These are phyloP conservation scores for Strix occidentalis DNA, from an alignment of 2,797 vertebrate species.

Conservation along the genomic window DNA sequence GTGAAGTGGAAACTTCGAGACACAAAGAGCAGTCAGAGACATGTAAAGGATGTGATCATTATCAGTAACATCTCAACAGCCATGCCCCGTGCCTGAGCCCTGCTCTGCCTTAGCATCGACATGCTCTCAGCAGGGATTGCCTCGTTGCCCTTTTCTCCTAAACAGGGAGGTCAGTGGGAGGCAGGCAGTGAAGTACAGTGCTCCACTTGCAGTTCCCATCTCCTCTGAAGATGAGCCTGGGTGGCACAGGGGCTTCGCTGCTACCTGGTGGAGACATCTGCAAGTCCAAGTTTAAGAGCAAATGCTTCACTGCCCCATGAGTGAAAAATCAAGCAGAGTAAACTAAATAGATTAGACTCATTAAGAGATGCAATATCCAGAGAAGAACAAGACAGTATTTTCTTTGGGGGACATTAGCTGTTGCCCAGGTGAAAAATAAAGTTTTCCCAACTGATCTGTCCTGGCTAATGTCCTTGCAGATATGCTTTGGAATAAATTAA, in stretches of 20 bases:
- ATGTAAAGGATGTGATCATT: not conserved
- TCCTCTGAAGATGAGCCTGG: not conserved
- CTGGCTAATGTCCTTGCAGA: conserved; percentile 12
- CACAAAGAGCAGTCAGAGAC: not conserved
- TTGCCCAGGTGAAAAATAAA: conserved; percentile 35
- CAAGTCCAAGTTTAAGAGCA: not conserved
- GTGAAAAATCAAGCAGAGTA: not conserved
- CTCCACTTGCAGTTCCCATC: not conserved
- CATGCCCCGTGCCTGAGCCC: fast-evolving
- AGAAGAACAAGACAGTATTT: not conserved
- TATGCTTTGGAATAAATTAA: not conserved
- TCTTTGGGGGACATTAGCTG: not conserved
- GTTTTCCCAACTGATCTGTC: not conserved
- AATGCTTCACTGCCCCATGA: not conserved
- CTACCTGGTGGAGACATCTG: not conserved
- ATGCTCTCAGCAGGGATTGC: not conserved
- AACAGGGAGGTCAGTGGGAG: not conserved
- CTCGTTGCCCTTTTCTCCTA: not conserved
- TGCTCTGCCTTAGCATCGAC: not conserved
- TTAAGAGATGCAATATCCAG: conserved; percentile 7
- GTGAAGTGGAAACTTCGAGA: not conserved
- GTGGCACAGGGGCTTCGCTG: not conserved
- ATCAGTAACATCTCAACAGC: fast-evolving
- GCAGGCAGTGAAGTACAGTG: not conserved
- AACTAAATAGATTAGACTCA: not conserved